phyloP scores from a whole-genome alignment of 2,113 vertebrate species.

The Globicephala melas region DNA sequence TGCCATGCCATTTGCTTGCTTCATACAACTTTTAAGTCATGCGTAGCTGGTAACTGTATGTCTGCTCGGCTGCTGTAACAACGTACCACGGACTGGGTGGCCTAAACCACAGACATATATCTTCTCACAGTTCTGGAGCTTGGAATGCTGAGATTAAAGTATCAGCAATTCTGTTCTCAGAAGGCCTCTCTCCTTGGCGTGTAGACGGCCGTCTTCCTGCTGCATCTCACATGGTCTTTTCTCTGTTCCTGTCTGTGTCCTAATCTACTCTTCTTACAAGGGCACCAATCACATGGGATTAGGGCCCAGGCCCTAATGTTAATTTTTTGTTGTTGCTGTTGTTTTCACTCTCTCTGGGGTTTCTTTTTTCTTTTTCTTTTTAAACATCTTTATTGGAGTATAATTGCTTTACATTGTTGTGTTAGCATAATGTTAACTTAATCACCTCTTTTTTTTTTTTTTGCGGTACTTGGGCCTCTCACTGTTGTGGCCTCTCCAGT shows the following conservation, averaged over 20 bases:
- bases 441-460: background rate
- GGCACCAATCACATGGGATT: background rate
- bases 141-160: background rate
- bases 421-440: background rate
- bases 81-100: fast-evolving
- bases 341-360: too few species aligned
- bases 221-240: background rate
- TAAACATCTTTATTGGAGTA: too few species aligned
- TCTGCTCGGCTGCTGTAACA: background rate
- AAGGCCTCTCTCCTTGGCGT: background rate
- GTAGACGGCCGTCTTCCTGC: background rate
- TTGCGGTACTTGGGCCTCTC: too few species aligned
- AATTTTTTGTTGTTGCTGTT: too few species aligned
- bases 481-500: too few species aligned
- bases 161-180: fast-evolving
- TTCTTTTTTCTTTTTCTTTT: too few species aligned
- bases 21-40: background rate
- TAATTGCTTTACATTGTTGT: too few species aligned
- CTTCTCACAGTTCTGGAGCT: background rate
- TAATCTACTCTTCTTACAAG: background rate
- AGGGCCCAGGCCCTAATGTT: background rate
- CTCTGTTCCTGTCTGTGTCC: background rate
- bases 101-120: too few species aligned
- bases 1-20: background rate
- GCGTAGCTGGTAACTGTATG: fast-evolving